Base-by-base conservation (phyloP, 2,113 vertebrate species). In the Callipepla californica region DNA sequence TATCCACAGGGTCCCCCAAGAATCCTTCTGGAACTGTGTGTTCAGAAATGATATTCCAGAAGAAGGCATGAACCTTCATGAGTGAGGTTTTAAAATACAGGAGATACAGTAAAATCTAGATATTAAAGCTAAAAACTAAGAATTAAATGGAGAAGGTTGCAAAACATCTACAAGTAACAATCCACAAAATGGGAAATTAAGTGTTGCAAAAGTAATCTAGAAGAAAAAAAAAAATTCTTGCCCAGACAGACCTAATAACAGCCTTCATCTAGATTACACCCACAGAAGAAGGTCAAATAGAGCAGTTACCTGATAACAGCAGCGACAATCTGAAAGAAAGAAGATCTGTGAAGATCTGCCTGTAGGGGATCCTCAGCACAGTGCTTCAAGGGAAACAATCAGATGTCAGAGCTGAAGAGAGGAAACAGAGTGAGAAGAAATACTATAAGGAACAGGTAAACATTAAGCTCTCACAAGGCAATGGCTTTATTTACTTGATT, bases 311-410 rank as follows among this genome's bases (percentile, higher is more conserved):
- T 63, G 51, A 59, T 72, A 78, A 91, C 50, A 89, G 5, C 14
- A 25, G 53, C 3, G 12, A 5, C 30, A 72, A 4, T 40, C n/a
- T 72, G 72, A 38, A 40, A 44, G 70, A 11, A 53, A 25, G 1
- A 0, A 0, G 30, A 36, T 36, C 36, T 36, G 36, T 17, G 23
- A 10, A 42, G 36, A 13, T 48, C 0, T 0, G 6, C 2, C 25
- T 18, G 1, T 5, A 47, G 36, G 1, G 3, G 13, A 19, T 69
- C 30, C 51, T n/a, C 36, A 83, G 26, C 23, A 13, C 72, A 7
- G 11, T 14, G 9, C 44, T 66, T 40, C 0, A 2, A 47, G 57
- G 14, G 58, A 22, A 82, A 58, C 1, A 25, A 50, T 20, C 9
- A 34, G 53, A 45, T 15, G n/a, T 2, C 25, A 66, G 11, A 2